phyloP scores from a whole-genome alignment of 2,113 vertebrate genomes.

The Peromyscus leucopus region DNA sequence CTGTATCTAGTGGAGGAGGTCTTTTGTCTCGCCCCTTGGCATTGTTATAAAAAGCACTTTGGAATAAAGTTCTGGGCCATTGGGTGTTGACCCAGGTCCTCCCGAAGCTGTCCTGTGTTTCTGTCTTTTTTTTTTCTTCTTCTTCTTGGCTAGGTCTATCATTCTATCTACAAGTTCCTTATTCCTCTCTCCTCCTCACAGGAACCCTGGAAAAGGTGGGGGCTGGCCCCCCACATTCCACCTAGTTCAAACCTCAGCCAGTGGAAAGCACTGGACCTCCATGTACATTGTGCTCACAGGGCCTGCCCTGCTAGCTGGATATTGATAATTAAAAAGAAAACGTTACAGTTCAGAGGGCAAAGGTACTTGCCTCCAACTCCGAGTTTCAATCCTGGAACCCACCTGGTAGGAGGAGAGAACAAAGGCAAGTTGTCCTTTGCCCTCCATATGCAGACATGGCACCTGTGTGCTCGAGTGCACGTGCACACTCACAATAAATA shows the following conservation, averaged over 20 bases:
- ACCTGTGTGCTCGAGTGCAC: not conserved
- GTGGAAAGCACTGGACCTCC: not conserved
- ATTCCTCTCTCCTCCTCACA: no score
- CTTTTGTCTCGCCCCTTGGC: no score
- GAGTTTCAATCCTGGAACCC: not conserved
- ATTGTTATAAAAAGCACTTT: no score
- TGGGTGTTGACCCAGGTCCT: no score
- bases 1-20: no score
- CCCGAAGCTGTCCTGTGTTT: no score
- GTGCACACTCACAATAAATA: not conserved
- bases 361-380: not conserved
- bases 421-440: not conserved
- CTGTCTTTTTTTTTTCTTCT: no score
- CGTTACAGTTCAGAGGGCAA: not conserved
- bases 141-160: no score
- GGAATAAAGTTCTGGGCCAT: no score
- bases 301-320: not conserved
- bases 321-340: slow-evolving; percentile 21
- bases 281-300: not conserved
- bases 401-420: not conserved
- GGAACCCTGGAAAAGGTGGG: no score
- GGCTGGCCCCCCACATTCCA: not conserved
- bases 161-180: no score
- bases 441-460: not conserved
- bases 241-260: not conserved